Evolutionary conservation across 2,113 vertebrate species (phyloP).

Genomic region (Penelope pileata): DNA sequence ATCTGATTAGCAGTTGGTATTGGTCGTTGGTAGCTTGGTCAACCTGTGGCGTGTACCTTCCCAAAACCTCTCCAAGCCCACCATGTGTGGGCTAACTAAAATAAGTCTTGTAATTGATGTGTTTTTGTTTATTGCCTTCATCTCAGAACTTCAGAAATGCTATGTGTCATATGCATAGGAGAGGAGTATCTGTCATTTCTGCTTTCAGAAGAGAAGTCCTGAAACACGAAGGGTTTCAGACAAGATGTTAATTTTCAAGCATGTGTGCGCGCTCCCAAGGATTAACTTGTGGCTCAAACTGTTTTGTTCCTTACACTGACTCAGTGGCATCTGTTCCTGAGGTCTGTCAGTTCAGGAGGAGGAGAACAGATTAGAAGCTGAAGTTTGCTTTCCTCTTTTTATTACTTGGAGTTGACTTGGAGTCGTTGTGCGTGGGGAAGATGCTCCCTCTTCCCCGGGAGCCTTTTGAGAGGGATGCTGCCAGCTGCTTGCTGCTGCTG

Average conservation of each 20-base stretch:
- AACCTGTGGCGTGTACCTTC: background rate
- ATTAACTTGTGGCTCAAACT: background rate
- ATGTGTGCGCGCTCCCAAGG: background rate
- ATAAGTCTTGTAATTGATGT: accelerated
- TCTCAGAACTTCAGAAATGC: background rate
- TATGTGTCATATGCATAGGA: background rate
- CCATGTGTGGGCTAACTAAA: accelerated
- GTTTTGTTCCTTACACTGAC: conserved; percentile 19
- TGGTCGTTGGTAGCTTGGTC: background rate
- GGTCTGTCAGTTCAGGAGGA: background rate
- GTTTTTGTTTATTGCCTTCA: background rate
- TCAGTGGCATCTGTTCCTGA: conserved; percentile 42
- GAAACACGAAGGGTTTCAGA: background rate
- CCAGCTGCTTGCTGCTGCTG: background rate
- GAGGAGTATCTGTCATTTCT: background rate
- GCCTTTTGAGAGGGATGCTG: accelerated
- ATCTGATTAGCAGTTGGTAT: background rate
- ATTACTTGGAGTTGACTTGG: background rate
- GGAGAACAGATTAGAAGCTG: background rate
- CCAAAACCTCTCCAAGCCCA: background rate
- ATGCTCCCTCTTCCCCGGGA: background rate
- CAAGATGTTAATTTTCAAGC: background rate
- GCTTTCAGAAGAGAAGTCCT: background rate
- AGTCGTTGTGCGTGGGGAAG: background rate
- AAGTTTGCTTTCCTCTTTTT: background rate